Percentiles rank a stretch among this genome's conserved stretches.
Evolutionary conservation across 2,797 vertebrate species (phyloP).

Genomic region (Antrozous pallidus): DNA sequence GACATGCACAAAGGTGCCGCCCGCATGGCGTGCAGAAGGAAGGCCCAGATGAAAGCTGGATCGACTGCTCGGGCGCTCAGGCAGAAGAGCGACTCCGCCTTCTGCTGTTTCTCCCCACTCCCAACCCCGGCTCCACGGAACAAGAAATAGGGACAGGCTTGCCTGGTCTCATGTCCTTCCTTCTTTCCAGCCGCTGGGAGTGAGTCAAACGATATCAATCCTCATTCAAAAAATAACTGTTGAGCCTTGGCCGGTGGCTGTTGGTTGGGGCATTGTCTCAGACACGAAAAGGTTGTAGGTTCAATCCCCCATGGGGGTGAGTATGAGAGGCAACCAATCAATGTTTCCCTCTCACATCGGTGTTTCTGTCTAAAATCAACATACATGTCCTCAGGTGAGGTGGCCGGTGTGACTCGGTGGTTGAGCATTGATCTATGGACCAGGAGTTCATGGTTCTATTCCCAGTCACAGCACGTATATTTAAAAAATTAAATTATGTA

Average conservation of each 20-base stretch:
- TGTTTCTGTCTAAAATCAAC: background rate
- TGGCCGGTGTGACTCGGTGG: no score
- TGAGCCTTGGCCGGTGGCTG: background rate
- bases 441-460: no score
- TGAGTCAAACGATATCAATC: background rate
- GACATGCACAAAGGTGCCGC: background rate
- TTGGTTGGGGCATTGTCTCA: background rate
- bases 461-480: no score
- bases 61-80: fast-evolving
- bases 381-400: background rate
- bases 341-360: background rate
- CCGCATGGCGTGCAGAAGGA: fast-evolving
- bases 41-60: background rate
- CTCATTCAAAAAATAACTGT: background rate
- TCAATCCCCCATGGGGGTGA: background rate
- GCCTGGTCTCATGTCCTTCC: background rate
- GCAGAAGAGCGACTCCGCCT: fast-evolving
- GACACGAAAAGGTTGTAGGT: background rate
- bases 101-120: background rate
- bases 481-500: no score
- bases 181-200: background rate
- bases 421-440: no score
- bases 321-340: background rate
- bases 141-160: fast-evolving
- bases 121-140: background rate